Base-by-base conservation (phyloP, 2,797 vertebrate species). In the Pangasius macronema region DNA sequence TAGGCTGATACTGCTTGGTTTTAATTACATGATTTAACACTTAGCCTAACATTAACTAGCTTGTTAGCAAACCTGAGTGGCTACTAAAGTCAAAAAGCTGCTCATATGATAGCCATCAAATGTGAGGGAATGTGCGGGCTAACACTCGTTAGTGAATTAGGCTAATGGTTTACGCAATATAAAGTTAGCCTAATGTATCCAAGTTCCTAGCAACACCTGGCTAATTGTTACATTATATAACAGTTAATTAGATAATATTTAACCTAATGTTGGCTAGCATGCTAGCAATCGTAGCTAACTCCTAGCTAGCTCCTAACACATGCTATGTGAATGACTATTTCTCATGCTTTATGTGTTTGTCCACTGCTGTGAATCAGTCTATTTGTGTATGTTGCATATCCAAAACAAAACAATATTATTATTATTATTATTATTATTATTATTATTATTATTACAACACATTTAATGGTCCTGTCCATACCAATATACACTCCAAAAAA, bases 391-490 rank as follows among this genome's bases (percentile, higher is more conserved):
- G 22, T 33, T 79, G 75, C n/a, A 55, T 79, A 53, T 53, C 55
- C 22, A 79, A 79, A 79, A 79, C 27, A 79, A 79, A 79, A 79
- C 27, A 20, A 13, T 30, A 33, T 75, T 75, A 49, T 49, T 51
- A 1, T 27, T 39, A 81, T 59, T 81, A 42, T 61, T 39, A 59
- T 39, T 80, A 80, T 24, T 59, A 39, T 14, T 6, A 61, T 27
- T 59, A 39, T 18, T 30, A 53, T 46, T 42, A 46, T 46, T 70
- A 39, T 22, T 22, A 70, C 7, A 39, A 46, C 9, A 24, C 20
- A 75, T 33, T 55, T 79, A 55, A 33, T 36, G 16, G 24, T 3
- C 24, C 39, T 27, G 24, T 49, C 11, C 73, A 59, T 59, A 22
- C 33, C 20, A 36, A 5, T 79, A 36, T 42, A 42, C 42, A 42